Conservation (phyloP, 2,888 invertebrate genomes). For the Chrysina gloriosa region DNA sequence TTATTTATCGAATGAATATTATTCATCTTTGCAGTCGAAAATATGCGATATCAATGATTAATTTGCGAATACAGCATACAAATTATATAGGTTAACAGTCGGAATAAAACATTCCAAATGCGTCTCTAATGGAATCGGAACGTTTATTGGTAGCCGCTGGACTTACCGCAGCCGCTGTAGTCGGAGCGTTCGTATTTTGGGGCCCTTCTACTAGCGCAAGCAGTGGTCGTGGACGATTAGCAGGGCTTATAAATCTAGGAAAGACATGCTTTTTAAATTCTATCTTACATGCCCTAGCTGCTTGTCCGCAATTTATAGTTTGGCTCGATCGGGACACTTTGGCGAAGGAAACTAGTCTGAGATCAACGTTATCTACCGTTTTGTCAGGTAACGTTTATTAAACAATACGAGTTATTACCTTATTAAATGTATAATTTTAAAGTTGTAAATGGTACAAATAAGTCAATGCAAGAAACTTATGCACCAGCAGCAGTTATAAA, state of each 20-base stretch:
- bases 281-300: slow-evolving; percentile 88
- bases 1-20: too few relatives aligned
- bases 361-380: slow-evolving; percentile 79
- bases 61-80: too few relatives aligned
- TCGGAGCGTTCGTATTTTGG: slow-evolving; percentile 88
- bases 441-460: slow-evolving; percentile 81
- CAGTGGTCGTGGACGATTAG: slow-evolving; percentile 74
- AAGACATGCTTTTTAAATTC: slow-evolving; percentile 95
- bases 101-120: too few relatives aligned
- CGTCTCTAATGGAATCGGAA: slow-evolving; percentile 84
- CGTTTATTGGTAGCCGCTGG: slow-evolving; percentile 83
- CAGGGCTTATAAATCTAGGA: slow-evolving; percentile 90
- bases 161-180: slow-evolving; percentile 82
- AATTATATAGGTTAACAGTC: slow-evolving; percentile 8
- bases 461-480: slow-evolving; percentile 72
- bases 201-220: slow-evolving; percentile 75
- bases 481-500: slow-evolving; percentile 78
- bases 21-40: too few relatives aligned
- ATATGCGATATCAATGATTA: too few relatives aligned
- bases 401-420: too few relatives aligned
- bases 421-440: too few relatives aligned
- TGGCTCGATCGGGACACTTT: slow-evolving; percentile 81
- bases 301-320: slow-evolving; percentile 84
- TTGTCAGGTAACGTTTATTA: slow-evolving; percentile 71
- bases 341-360: slow-evolving; percentile 76